Base-by-base conservation (phyloP, 2,797 vertebrate genomes). In the Lithobates pipiens region DNA sequence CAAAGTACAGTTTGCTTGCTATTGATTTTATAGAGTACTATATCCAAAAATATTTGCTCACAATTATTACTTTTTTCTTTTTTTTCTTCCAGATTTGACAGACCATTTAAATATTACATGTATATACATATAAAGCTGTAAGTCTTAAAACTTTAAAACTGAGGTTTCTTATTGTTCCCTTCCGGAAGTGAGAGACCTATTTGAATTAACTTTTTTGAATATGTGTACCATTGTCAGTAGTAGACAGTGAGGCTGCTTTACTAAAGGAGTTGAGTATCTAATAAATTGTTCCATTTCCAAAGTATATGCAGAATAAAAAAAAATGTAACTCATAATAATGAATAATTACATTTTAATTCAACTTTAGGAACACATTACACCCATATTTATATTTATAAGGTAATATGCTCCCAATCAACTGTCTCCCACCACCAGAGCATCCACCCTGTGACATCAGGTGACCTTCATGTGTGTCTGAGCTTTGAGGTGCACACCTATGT, bases 21-120 rank as follows among this genome's bases (percentile, higher is more conserved):
- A n/a, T 65, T 15, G n/a, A 67, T 67, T 67, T 36, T 29, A 10
- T 27, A 67, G n/a, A 67, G 21, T 5, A 11, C 65, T 25, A 29
- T 27, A 67, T 29, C 13, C 65, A 10, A 25, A 65, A 63, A n/a
- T 76, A 25, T 50, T 50, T 46, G 18, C 39, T 71, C 42, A 42
- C 70, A 72, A 36, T 74, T 74, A 25, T 27, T 74, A 46, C n/a
- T 71, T 39, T 21, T 72, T 72, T 72, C n/a, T 10, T n/a, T 61
- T 5, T n/a, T n/a, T n/a, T n/a, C n/a, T n/a, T n/a, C 54, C 54
- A 61, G 54, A 61, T 61, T 61, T 18, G 21, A 57, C 16, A 61
- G 21, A n/a, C 5, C 21, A 61, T n/a, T 61, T 29, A 67, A 29
- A 67, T 27, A 5, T 67, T 27, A 67, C n/a, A 27, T 29, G 2